Conservation (phyloP, 92 coral and sea anemone species). For the Porites divaricata region DNA sequence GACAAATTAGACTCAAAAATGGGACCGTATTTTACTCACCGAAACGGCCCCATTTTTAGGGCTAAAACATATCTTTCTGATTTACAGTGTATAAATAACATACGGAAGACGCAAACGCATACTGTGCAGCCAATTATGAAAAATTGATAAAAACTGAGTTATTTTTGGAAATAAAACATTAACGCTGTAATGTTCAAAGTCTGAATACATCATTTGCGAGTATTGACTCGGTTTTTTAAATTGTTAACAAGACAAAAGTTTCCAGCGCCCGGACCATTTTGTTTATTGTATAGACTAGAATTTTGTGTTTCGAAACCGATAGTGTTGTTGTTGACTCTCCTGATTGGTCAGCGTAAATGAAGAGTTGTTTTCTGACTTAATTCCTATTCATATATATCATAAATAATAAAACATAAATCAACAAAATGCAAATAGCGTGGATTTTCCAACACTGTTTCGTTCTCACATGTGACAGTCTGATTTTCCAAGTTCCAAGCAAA, state of each 20-base stretch:
- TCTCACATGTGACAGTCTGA: background rate
- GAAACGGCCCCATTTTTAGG: too few relatives aligned
- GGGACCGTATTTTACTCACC: too few relatives aligned
- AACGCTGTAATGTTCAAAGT: too few relatives aligned
- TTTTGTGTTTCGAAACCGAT: background rate
- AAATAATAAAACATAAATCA: conserved; percentile 25
- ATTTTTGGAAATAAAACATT: too few relatives aligned
- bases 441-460: background rate
- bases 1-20: too few relatives aligned
- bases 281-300: background rate
- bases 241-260: background rate
- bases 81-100: too few relatives aligned
- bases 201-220: background rate
- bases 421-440: conserved; percentile 8
- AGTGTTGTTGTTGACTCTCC: background rate
- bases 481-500: background rate
- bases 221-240: background rate
- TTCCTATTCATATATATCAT: conserved; percentile 27
- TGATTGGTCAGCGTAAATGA: background rate
- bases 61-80: too few relatives aligned
- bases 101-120: too few relatives aligned
- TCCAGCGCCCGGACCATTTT: background rate
- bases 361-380: background rate
- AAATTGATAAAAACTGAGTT: too few relatives aligned
- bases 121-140: too few relatives aligned